Conservation (phyloP, 2,797 vertebrate genomes). For the Tragelaphus eurycerus region DNA sequence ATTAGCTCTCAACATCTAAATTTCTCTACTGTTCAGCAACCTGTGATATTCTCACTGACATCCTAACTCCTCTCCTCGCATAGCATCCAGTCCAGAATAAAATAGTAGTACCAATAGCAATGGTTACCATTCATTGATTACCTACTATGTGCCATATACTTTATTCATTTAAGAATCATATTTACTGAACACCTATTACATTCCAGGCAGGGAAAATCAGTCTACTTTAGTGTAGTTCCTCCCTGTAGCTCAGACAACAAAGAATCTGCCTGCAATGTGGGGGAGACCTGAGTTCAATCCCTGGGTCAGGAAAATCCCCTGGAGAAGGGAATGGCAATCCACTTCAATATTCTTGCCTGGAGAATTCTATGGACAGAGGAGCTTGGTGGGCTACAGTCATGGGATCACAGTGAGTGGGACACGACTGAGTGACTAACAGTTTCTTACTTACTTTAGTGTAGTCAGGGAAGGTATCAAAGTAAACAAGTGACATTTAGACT, state of each 20-base stretch:
- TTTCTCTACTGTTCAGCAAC: background rate
- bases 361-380: background rate
- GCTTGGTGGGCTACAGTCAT: background rate
- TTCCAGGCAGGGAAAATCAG: background rate
- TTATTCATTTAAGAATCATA: conserved; percentile 3
- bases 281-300: background rate
- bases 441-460: background rate
- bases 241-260: background rate
- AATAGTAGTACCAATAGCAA: background rate
- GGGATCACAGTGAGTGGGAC: background rate
- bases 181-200: background rate
- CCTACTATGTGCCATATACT: background rate
- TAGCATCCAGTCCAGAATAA: background rate
- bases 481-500: background rate
- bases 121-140: background rate
- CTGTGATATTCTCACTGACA: background rate
- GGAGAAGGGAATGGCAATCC: background rate
- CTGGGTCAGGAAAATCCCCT: background rate
- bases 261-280: background rate
- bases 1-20: background rate
- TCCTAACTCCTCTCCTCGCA: background rate
- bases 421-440: background rate
- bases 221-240: background rate
- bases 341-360: background rate
- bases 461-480: background rate